Percentiles rank a stretch among this genome's conserved stretches.
Evolutionary conservation across 2,888 invertebrate genomes (phyloP).

Genomic region (Watsonalla binaria): DNA sequence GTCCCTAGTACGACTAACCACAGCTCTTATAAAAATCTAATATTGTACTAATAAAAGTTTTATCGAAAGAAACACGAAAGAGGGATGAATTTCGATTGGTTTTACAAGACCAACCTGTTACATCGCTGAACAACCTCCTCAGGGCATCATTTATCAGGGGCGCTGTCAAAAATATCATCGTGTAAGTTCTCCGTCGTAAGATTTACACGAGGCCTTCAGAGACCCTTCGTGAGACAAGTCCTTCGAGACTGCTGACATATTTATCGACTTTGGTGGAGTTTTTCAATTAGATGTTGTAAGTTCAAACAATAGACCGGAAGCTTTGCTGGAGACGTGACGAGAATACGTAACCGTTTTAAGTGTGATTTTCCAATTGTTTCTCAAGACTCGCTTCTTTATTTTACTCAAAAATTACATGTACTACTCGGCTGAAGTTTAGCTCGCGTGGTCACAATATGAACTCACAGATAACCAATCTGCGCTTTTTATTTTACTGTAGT

Average conservation of each 20-base stretch:
- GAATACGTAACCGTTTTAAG: too few relatives aligned
- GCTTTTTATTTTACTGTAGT: too few relatives aligned
- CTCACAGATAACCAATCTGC: too few relatives aligned
- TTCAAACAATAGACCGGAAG: background rate
- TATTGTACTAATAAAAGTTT: slow-evolving; percentile 10
- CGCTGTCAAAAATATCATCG: slow-evolving; percentile 36
- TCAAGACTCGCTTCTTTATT: too few relatives aligned
- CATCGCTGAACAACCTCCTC: slow-evolving; percentile 20
- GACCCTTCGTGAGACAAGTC: slow-evolving; percentile 14
- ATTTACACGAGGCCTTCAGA: slow-evolving; percentile 23
- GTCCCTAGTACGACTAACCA: too few relatives aligned
- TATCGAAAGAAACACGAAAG: slow-evolving; percentile 29
- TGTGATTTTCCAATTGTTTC: too few relatives aligned
- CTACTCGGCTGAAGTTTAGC: too few relatives aligned
- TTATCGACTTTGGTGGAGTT: slow-evolving; percentile 15
- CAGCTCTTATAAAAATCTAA: background rate
- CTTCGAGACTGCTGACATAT: slow-evolving; percentile 27
- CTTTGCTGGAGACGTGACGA: too few relatives aligned
- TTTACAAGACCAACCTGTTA: slow-evolving; percentile 25
- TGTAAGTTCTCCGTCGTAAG: slow-evolving; percentile 20
- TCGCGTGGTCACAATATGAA: too few relatives aligned
- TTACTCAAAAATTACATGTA: too few relatives aligned
- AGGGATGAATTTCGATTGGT: slow-evolving; percentile 21
- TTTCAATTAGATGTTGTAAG: slow-evolving; percentile 19
- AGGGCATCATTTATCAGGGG: slow-evolving; percentile 22